These are phyloP conservation scores for Procambarus virginalis DNA, from an alignment of 1,140 invertebrate genomes.

Conservation along the genomic window DNA sequence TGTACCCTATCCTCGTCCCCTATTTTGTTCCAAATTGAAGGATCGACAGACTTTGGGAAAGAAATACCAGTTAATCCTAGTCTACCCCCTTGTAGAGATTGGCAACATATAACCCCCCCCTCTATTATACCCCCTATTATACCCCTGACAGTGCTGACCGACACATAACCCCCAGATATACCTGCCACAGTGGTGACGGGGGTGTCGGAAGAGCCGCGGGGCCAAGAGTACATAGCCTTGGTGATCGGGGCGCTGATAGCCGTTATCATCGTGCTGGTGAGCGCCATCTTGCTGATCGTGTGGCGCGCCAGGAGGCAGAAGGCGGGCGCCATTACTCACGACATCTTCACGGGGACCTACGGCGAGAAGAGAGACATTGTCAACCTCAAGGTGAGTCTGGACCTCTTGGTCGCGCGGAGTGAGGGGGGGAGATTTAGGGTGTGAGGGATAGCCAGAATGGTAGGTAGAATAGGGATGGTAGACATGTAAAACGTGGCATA, in stretches of 20 bases:
- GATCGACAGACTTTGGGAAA: too few species aligned
- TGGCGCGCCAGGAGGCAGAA: slow-evolving; percentile 85
- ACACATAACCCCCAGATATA: too few species aligned
- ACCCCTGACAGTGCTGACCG: too few species aligned
- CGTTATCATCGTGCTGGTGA: slow-evolving; percentile 81
- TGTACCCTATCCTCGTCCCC: too few species aligned
- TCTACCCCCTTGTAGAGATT: too few species aligned
- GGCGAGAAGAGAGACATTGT: slow-evolving; percentile 70
- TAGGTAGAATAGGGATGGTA: too few species aligned
- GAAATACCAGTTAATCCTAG: too few species aligned
- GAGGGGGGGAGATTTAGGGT: neutral
- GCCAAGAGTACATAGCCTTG: slow-evolving; percentile 86
- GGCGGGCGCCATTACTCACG: slow-evolving; percentile 69
- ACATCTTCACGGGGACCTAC: slow-evolving; percentile 65
- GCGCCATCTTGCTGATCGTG: slow-evolving; percentile 85
- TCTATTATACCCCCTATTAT: too few species aligned
- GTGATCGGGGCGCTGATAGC: slow-evolving; percentile 87
- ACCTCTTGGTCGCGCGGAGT: neutral
- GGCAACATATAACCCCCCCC: too few species aligned
- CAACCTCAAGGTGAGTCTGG: slow-evolving; percentile 62
- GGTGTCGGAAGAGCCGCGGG: slow-evolving; percentile 71
- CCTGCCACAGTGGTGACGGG: slow-evolving; percentile 72
- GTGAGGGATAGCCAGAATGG: too few species aligned
- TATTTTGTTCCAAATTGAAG: too few species aligned
- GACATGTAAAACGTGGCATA: too few species aligned